Percentiles rank a stretch among this genome's conserved stretches.
Evolutionary conservation across 1,140 invertebrate genomes (phyloP).

Genomic region (Eurosta solidaginis): DNA sequence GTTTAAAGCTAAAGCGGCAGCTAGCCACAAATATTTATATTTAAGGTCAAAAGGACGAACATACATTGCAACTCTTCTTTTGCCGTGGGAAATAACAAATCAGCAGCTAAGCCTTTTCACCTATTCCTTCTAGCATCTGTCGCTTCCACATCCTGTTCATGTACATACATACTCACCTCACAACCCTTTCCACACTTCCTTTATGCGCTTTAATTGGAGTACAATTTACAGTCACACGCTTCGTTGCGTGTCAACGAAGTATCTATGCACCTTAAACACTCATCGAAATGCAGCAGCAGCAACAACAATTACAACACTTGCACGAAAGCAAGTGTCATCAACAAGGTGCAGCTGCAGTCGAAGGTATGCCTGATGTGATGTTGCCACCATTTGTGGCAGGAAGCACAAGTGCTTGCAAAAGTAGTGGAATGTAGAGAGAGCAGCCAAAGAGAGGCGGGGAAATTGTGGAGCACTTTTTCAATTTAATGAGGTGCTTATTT

Average conservation of each 20-base stretch:
- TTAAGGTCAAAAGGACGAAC: not conserved
- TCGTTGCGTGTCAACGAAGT: constrained; percentile 9
- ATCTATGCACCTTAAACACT: not conserved
- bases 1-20: not conserved
- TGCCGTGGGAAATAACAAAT: not conserved
- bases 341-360: not conserved
- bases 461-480: constrained; percentile 44
- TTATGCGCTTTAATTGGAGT: constrained; percentile 26
- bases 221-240: constrained; percentile 7
- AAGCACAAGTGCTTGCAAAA: not conserved
- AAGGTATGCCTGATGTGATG: not conserved
- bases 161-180: too few species aligned
- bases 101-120: not conserved
- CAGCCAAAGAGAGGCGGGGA: not conserved
- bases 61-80: not conserved
- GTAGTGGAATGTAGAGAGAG: not conserved
- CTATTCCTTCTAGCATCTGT: not conserved
- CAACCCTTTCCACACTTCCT: not conserved
- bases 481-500: constrained; percentile 58
- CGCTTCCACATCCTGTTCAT: not conserved
- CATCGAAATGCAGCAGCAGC: not conserved
- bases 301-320: not conserved
- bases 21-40: not conserved
- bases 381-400: not conserved
- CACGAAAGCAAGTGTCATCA: too few species aligned